Evolutionary conservation across 2,797 vertebrate genomes (phyloP).

Genomic region (Diplodus sargus): DNA sequence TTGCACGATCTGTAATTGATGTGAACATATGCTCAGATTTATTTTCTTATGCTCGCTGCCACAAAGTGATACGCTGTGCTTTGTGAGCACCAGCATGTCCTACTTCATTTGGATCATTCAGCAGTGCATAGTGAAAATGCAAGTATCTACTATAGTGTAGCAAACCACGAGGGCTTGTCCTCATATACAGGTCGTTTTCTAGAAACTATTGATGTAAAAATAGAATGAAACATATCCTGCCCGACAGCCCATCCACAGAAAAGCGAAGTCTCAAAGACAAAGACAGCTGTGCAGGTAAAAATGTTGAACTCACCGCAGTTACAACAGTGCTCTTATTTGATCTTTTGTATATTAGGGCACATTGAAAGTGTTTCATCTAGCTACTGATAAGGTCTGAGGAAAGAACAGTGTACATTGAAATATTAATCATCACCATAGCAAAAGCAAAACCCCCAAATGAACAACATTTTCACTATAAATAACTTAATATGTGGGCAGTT

Average conservation of each 20-base stretch:
- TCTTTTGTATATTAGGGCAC: conserved; percentile 25
- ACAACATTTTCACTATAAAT: conserved; percentile 42
- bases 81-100: conserved; percentile 58
- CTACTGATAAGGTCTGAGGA: conserved; percentile 25
- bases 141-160: conserved; percentile 29
- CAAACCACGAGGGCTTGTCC: conserved; percentile 40
- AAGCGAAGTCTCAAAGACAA: conserved; percentile 35
- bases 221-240: conserved; percentile 50
- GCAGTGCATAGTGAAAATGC: not conserved
- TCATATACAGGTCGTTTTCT: conserved; percentile 44
- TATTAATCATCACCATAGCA: conserved; percentile 44
- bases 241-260: conserved; percentile 24
- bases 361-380: conserved; percentile 29
- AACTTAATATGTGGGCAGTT: conserved; percentile 45
- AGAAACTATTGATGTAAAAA: conserved; percentile 57
- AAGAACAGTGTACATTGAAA: conserved; percentile 41
- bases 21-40: conserved; percentile 74
- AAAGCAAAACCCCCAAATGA: conserved; percentile 36
- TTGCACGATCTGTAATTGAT: conserved; percentile 76
- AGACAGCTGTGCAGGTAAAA: conserved; percentile 37
- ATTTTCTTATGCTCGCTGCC: conserved; percentile 64
- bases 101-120: conserved; percentile 63
- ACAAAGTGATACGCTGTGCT: conserved; percentile 59
- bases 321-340: conserved; percentile 9
- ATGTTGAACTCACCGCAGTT: conserved; percentile 19